A percentile compares a stretch with the other conserved stretches of the same genome.
phyloP scores from a whole-genome alignment of 2,888 invertebrate species.

The Nemoura dubitans region DNA sequence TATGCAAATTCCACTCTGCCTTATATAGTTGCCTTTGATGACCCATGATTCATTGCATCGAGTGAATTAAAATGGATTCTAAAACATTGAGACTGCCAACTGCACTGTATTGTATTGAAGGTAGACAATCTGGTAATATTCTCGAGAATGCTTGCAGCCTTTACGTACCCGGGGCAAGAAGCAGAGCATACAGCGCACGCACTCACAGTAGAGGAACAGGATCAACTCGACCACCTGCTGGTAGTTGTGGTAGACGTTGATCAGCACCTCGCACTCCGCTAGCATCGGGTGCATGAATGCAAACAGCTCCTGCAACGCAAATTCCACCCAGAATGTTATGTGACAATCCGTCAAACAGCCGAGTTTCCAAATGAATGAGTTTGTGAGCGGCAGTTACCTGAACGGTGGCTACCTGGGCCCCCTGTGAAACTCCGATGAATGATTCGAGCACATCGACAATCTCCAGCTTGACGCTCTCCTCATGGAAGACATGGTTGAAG shows the following conservation, averaged over 20 bases:
- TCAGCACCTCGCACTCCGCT: constrained; percentile 72
- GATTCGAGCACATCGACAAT: constrained; percentile 80
- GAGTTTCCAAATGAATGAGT: too few species aligned
- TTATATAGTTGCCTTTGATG: too few species aligned
- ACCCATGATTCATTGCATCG: too few species aligned
- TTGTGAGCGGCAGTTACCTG: constrained; percentile 45
- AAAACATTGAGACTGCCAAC: too few species aligned
- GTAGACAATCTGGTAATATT: too few species aligned
- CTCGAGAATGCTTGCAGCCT: neutral
- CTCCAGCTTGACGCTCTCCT: constrained; percentile 72
- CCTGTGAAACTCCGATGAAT: constrained; percentile 73
- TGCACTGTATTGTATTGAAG: too few species aligned
- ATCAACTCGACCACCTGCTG: constrained; percentile 80
- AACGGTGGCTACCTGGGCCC: constrained; percentile 60
- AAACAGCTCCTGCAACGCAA: constrained; percentile 64
- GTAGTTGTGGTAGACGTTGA: constrained; percentile 81
- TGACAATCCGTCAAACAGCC: too few species aligned
- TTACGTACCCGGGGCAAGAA: constrained; percentile 62
- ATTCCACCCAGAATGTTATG: too few species aligned
- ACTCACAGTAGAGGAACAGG: constrained; percentile 76
- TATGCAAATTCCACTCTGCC: too few species aligned
- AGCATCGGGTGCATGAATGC: constrained; percentile 72
- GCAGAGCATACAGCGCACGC: constrained; percentile 75
- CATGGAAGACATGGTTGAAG: constrained; percentile 66
- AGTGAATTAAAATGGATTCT: too few species aligned